phyloP scores from a whole-genome alignment of 2,113 vertebrate species.

The Lontra canadensis region DNA sequence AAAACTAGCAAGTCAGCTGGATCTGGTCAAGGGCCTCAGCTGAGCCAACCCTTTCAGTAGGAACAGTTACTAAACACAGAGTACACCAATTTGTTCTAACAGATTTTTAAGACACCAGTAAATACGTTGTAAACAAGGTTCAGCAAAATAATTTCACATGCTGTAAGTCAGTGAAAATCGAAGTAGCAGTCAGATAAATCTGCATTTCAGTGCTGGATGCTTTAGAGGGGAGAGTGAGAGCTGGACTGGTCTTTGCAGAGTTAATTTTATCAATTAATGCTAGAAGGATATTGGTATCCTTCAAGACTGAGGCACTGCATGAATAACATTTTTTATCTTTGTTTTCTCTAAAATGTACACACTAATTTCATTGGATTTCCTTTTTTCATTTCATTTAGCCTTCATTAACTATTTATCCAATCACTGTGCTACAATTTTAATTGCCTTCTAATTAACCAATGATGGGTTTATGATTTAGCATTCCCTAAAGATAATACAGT shows the following conservation, averaged over 20 bases:
- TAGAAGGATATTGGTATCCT: slow-evolving; percentile 22
- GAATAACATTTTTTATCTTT: slow-evolving; percentile 55
- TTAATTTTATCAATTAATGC: slow-evolving; percentile 53
- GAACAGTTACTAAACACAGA: slow-evolving; percentile 48
- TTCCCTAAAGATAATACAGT: slow-evolving; percentile 56
- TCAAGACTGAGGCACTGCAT: slow-evolving; percentile 19
- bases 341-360: slow-evolving; percentile 52
- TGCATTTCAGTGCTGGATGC: slow-evolving; percentile 37
- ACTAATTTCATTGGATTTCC: slow-evolving; percentile 55
- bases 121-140: slow-evolving; percentile 64
- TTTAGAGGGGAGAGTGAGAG: slow-evolving; percentile 17
- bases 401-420: slow-evolving; percentile 71
- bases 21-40: slow-evolving; percentile 49
- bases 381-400: slow-evolving; percentile 45
- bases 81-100: slow-evolving; percentile 23
- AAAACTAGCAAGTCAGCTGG: slow-evolving; percentile 50
- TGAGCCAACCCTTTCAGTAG: slow-evolving; percentile 41
- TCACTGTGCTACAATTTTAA: slow-evolving; percentile 65
- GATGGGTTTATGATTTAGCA: slow-evolving; percentile 60
- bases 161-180: slow-evolving; percentile 48
- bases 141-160: slow-evolving; percentile 60
- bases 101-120: slow-evolving; percentile 47
- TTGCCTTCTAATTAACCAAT: slow-evolving; percentile 72
- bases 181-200: slow-evolving; percentile 48
- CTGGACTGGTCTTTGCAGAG: slow-evolving; percentile 2